Evolutionary conservation across 2,888 invertebrate species (phyloP), one percentile per base, ranked within the genome.

Genomic region (Ophion ellenae): DNA sequence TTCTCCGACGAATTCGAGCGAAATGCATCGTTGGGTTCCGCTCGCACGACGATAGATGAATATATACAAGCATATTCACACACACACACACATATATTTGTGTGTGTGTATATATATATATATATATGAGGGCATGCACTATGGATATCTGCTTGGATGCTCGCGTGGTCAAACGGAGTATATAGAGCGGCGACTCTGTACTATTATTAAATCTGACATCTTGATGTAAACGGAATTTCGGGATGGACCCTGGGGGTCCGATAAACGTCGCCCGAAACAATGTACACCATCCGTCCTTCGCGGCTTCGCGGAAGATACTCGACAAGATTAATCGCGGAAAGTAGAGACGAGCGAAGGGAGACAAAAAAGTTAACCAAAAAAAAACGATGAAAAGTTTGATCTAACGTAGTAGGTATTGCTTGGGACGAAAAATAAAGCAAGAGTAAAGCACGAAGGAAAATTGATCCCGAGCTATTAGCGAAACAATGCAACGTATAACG

Each of bases 191-290:
- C 83, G 86, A 77, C 84, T 86, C 64, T n/a, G 83, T 83, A 86
- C 86, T 86, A 86, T 86, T 86, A 86, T 86, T 86, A 86, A 86
- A 81, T 86, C 84, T 78, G 86, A 84, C 78, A 86, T 86, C 81
- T 84, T 75, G 81, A 81, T 81, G 86, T 78, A 73, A 81, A 86
- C 84, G 84, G 78, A 79, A 84, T 86, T 84, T 84, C 61, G 45
- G 70, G 75, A 81, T 69, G 79, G 75, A 75, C 82, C 82, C 82
- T 79, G 85, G 61, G 71, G 69, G 74, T 73, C 67, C 66, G 71
- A 76, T 59, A 61, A 83, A 59, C 66, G 57, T 57, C 59, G 45
- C 57, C n/a, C 76, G 69, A 53, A 74, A 84, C 86, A 86, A 86
- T 86, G 84, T 78, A 36, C 70, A 78, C 61, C 45, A 82, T 47